Evolutionary conservation across 2,113 vertebrate genomes (phyloP).

Genomic region (Peucedramus taeniatus): DNA sequence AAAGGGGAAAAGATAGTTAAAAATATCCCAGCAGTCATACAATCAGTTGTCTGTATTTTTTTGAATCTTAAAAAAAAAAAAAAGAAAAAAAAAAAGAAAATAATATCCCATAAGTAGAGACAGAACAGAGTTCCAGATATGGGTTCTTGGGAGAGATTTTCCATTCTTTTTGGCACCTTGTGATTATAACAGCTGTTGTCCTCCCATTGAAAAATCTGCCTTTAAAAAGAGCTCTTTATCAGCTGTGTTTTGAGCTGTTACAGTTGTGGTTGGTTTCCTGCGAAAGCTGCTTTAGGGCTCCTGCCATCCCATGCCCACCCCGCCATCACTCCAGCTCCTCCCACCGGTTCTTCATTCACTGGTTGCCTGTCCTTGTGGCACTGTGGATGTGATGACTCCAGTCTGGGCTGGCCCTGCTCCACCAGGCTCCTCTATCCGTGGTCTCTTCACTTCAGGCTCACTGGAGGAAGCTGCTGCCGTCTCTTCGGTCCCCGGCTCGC

Average conservation of each 20-base stretch:
- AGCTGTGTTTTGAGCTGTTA: not conserved
- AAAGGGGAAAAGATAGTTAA: conserved; percentile 18
- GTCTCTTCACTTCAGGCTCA: conserved; percentile 85
- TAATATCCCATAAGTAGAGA: conserved; percentile 24
- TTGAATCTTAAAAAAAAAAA: not conserved
- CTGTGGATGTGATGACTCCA: conserved; percentile 80
- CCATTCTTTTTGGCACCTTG: conserved; percentile 40
- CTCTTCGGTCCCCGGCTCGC: conserved; percentile 71
- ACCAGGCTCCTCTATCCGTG: conserved; percentile 81
- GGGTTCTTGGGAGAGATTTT: conserved; percentile 9
- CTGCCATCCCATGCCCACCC: conserved; percentile 54
- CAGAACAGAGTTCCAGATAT: conserved; percentile 33
- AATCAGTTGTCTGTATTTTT: conserved; percentile 72
- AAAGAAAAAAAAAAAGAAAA: not conserved
- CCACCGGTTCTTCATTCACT: conserved; percentile 68
- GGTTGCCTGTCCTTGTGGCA: conserved; percentile 73
- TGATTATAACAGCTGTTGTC: not conserved
- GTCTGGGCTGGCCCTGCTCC: conserved; percentile 71
- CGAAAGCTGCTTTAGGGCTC: not conserved
- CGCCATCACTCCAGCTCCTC: conserved; percentile 10
- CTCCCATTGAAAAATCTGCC: conserved; percentile 16
- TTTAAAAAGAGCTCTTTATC: conserved; percentile 21
- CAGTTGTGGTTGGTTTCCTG: conserved; percentile 17
- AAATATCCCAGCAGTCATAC: conserved; percentile 63
- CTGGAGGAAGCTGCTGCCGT: conserved; percentile 47